Base-by-base conservation (phyloP, 2,888 invertebrate species). In the Melanotus villosus region DNA sequence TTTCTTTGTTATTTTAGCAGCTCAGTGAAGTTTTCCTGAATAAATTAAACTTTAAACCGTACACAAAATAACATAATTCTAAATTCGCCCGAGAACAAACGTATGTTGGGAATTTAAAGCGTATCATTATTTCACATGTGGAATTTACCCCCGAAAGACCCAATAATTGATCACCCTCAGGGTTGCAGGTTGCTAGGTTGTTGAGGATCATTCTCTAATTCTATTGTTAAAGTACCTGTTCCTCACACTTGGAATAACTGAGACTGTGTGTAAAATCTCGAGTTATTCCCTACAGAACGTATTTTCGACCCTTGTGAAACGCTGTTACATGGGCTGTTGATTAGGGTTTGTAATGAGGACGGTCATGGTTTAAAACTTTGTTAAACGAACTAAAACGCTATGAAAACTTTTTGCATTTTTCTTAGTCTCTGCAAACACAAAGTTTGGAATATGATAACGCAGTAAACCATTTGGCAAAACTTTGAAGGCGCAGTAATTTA, bases 161-260 rank as follows among this genome's bases (percentile, higher is more conserved):
- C 21, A 57, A 57, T 57, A 57, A 57, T 38, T 10, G 57, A 36
- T 62, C 47, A 50, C 62, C 50, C 50, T 50, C 23, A 52, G 52
- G 52, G 50, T 41, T 63, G 52, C 52, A 63, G 52, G 41, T 63
- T 63, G 50, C 32, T 58, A 38, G 23, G 38, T 41, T 58, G 58
- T 63, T 32, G 47, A 23, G 50, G 34, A 50, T 63, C 47, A 47
- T 50, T 47, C 47, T 60, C 21, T 34, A 38, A 52, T 52, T 47
- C 63, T 52, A 63, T 52, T 63, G 63, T 63, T 52, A 26, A 63
- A 63, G 50, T 63, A 63, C 63, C 52, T 60, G 60, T 34, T 36
- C 38, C 63, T 19, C 19, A 41, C 63, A 63, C 63, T 52, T 52
- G 21, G 21, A 32, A 62, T 62, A 52, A 32, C 21, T n/a, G 18